Percentiles rank a stretch among this genome's conserved stretches.
Conservation (phyloP, 2,113 vertebrate genomes). For the Epinephelus lanceolatus region DNA sequence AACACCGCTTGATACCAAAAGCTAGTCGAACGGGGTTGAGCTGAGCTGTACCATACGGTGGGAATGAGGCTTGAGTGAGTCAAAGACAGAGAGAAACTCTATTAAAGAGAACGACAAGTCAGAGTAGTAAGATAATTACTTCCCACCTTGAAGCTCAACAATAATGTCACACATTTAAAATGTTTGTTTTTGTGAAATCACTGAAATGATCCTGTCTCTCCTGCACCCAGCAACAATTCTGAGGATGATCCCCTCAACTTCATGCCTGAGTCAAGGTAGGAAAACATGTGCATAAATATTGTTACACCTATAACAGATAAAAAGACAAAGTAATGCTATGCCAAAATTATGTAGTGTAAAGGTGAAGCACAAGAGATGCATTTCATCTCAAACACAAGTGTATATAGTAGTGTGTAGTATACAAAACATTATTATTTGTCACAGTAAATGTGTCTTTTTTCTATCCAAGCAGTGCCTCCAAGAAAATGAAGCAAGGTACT, state of each 20-base stretch:
- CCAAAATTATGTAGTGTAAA: not conserved
- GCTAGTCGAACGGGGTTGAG: no score
- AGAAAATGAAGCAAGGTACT: not conserved
- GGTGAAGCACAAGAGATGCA: not conserved
- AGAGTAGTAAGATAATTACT: not conserved
- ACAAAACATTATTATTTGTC: not conserved
- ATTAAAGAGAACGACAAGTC: not conserved
- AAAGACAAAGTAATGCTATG: not conserved
- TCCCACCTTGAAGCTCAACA: not conserved
- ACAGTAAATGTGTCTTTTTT: not conserved
- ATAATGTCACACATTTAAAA: not conserved
- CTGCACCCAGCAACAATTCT: not conserved
- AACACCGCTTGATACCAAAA: no score
- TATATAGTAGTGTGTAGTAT: no score
- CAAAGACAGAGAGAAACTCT: not conserved
- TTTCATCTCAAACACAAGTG: not conserved
- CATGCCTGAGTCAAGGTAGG: accelerated
- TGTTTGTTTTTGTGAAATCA: not conserved
- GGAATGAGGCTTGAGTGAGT: no score
- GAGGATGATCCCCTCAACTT: not conserved
- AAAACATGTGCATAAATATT: not conserved
- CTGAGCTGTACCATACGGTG: no score
- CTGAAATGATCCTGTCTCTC: not conserved
- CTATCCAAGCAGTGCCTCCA: not conserved
- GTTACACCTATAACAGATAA: not conserved